These are phyloP conservation scores for Eurypyga helias DNA, from an alignment of 2,113 vertebrate genomes.

Conservation along the genomic window DNA sequence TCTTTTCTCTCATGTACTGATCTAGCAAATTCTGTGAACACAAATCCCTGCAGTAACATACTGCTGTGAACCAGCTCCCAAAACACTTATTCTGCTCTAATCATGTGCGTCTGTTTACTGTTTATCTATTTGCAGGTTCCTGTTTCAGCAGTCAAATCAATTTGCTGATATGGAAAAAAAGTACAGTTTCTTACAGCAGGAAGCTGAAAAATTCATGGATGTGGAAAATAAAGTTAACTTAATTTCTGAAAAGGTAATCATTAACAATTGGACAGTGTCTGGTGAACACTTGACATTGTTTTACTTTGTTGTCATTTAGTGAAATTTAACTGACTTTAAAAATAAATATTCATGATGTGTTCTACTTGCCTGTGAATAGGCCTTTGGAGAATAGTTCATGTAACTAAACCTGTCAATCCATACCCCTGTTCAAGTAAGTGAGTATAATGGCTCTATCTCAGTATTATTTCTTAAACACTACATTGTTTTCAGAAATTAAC, in stretches of 20 bases:
- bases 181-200: conserved; percentile 78
- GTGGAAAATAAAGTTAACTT: conserved; percentile 82
- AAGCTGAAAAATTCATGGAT: conserved; percentile 75
- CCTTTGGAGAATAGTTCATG: not conserved
- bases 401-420: not conserved
- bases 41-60: not conserved
- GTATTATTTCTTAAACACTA: not conserved
- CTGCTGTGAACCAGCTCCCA: not conserved
- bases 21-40: not conserved
- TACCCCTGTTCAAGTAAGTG: not conserved
- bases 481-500: not conserved
- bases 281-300: not conserved
- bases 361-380: not conserved
- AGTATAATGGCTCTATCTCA: not conserved
- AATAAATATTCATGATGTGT: not conserved
- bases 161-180: conserved; percentile 85
- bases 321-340: not conserved
- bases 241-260: conserved; percentile 87
- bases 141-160: conserved; percentile 85
- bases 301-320: not conserved
- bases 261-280: not conserved
- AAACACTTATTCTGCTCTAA: not conserved
- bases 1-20: not conserved
- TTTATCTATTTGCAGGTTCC: conserved; percentile 77
- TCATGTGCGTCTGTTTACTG: not conserved